Percentiles rank a stretch among this genome's conserved stretches.
Conservation (phyloP, 2,797 vertebrate genomes). For the Xiphorhynchus erythropygius region DNA sequence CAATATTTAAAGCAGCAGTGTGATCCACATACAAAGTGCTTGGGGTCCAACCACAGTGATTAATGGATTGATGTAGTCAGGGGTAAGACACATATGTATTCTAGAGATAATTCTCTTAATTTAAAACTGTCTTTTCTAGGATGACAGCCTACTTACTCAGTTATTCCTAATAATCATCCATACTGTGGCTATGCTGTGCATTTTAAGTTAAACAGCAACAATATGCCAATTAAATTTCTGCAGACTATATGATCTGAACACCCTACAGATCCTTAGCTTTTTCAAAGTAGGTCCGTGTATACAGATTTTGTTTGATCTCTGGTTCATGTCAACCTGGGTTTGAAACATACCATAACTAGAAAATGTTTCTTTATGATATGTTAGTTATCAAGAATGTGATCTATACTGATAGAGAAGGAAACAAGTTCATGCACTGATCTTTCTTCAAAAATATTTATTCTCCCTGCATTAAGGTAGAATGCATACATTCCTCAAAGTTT, state of each 20-base stretch:
- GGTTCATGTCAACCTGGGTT: slow-evolving; percentile 56
- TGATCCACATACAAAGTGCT: not conserved
- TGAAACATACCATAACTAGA: slow-evolving; percentile 56
- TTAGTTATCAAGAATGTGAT: slow-evolving; percentile 46
- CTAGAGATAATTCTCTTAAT: not conserved
- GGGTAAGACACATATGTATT: not conserved
- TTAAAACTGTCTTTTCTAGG: not conserved
- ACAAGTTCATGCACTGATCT: not conserved
- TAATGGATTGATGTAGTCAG: not conserved
- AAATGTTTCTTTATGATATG: slow-evolving; percentile 35
- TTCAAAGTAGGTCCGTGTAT: slow-evolving; percentile 62
- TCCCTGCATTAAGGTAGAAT: not conserved
- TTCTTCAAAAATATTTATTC: not conserved
- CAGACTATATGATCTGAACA: slow-evolving; percentile 56
- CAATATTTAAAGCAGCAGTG: not conserved
- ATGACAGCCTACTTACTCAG: slow-evolving; percentile 16
- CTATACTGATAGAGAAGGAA: not conserved
- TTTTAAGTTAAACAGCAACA: slow-evolving; percentile 53
- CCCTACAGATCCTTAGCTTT: slow-evolving; percentile 50
- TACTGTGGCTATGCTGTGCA: slow-evolving; percentile 16
- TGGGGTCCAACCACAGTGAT: not conserved
- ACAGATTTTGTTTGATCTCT: slow-evolving; percentile 72
- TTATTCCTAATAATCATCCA: slow-evolving; percentile 26
- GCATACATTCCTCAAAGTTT: not conserved
- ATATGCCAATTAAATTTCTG: slow-evolving; percentile 65